These are phyloP conservation scores for Oostethus manadensis DNA, from an alignment of 2,113 vertebrate genomes.

Conservation along the genomic window DNA sequence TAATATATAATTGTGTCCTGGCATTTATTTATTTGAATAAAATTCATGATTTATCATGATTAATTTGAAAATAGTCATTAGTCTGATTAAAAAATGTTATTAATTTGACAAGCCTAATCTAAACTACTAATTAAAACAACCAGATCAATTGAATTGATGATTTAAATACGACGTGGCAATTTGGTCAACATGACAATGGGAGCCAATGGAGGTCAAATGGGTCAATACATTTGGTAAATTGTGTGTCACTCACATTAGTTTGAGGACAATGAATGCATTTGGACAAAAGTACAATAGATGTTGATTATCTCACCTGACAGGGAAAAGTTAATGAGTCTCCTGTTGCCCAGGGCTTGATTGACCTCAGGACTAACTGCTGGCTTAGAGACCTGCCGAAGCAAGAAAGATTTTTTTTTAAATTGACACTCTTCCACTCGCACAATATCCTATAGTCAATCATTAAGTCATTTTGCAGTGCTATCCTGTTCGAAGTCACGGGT, in stretches of 20 bases:
- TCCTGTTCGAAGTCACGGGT: background rate
- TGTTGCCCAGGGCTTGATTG: constrained; percentile 78
- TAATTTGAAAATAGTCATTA: no score
- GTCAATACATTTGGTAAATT: background rate
- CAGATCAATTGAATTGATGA: background rate
- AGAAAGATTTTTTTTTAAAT: background rate
- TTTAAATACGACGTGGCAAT: background rate
- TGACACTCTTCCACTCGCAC: background rate
- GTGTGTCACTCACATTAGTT: background rate
- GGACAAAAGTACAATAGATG: background rate
- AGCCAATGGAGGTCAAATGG: background rate
- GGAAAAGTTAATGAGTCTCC: constrained; percentile 92
- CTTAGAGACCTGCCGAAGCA: constrained; percentile 81
- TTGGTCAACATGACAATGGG: background rate
- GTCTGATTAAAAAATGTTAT: no score
- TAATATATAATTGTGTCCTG: no score
- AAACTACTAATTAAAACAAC: background rate
- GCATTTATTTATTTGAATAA: no score
- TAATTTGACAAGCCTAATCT: no score
- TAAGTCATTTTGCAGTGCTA: background rate
- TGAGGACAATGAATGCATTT: background rate
- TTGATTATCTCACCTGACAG: constrained; percentile 80
- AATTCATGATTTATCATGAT: no score
- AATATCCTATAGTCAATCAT: background rate
- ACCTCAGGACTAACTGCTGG: constrained; percentile 82